These are phyloP conservation scores for Ceraclea dissimilis DNA, from an alignment of 2,888 invertebrate genomes.

Conservation along the genomic window DNA sequence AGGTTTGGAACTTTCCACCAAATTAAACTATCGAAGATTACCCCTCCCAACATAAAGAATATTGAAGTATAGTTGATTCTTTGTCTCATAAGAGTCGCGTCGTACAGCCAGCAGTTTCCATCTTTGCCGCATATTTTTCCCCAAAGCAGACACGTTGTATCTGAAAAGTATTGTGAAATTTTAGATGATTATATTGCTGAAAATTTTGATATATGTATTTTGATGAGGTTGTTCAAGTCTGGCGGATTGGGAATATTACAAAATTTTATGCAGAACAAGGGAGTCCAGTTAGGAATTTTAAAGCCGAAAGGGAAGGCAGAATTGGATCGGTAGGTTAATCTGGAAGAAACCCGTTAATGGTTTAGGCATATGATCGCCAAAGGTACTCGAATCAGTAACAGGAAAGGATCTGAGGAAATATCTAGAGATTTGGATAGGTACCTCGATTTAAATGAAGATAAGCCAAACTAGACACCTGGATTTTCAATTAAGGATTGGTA, in stretches of 20 bases:
- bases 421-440: too few species aligned
- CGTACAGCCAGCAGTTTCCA: constrained; percentile 69
- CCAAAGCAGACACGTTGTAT: constrained; percentile 63
- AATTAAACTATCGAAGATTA: constrained; percentile 57
- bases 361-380: too few species aligned
- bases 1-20: constrained; percentile 63
- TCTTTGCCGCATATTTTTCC: constrained; percentile 61
- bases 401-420: too few species aligned
- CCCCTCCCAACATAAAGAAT: constrained; percentile 55
- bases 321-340: too few species aligned
- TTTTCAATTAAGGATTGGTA: too few species aligned
- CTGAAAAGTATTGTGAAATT: constrained; percentile 32
- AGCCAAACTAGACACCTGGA: too few species aligned
- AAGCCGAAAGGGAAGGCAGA: too few species aligned
- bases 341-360: too few species aligned
- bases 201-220: background rate
- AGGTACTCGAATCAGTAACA: too few species aligned
- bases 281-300: too few species aligned
- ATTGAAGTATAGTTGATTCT: constrained; percentile 56
- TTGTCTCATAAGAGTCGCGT: constrained; percentile 50
- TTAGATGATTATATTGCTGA: too few species aligned
- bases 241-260: background rate
- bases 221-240: background rate
- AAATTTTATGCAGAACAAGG: background rate
- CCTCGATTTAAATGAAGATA: too few species aligned